Percentiles rank a stretch among this genome's conserved stretches.
phyloP scores from a whole-genome alignment of 2,888 invertebrate genomes.

The Leptinotarsa rubiginosa region DNA sequence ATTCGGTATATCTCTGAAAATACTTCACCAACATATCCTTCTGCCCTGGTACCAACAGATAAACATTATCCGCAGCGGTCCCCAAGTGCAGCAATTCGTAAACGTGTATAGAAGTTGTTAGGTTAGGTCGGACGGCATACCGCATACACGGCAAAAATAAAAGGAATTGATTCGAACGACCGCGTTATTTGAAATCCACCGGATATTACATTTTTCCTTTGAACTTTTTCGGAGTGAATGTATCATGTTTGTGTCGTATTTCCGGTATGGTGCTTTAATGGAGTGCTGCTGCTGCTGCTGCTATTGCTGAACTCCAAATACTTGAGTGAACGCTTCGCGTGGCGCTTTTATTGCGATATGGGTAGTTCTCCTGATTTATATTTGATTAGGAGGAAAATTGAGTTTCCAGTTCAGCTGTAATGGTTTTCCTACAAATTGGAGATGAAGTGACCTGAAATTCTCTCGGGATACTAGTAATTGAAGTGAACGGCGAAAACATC shows the following conservation, averaged over 20 bases:
- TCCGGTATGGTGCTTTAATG: conserved; percentile 46
- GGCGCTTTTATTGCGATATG: conserved; percentile 27
- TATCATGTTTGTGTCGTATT: conserved; percentile 54
- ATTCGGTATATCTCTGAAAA: not conserved
- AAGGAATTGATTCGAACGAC: conserved; percentile 55
- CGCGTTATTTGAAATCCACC: conserved; percentile 58
- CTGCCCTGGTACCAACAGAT: conserved; percentile 21
- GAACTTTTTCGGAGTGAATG: conserved; percentile 54
- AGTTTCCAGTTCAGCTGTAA: conserved; percentile 14
- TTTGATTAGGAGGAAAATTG: conserved; percentile 18
- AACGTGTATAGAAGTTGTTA: conserved; percentile 37
- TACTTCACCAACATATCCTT: not conserved
- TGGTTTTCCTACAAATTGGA: not conserved
- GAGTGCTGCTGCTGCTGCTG: conserved; percentile 40
- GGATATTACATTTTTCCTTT: conserved; percentile 62
- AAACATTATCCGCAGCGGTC: conserved; percentile 32
- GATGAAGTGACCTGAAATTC: conserved; percentile 4
- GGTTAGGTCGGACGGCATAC: conserved; percentile 32
- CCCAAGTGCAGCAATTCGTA: conserved; percentile 34
- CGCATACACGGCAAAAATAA: conserved; percentile 37
- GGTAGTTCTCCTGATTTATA: conserved; percentile 19
- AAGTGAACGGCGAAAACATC: not conserved
- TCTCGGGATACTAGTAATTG: not conserved
- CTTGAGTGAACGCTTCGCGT: conserved; percentile 19
- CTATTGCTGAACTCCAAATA: conserved; percentile 33